Base-by-base conservation (phyloP, 2,888 invertebrate species). In the Drosophila basisetae region DNA sequence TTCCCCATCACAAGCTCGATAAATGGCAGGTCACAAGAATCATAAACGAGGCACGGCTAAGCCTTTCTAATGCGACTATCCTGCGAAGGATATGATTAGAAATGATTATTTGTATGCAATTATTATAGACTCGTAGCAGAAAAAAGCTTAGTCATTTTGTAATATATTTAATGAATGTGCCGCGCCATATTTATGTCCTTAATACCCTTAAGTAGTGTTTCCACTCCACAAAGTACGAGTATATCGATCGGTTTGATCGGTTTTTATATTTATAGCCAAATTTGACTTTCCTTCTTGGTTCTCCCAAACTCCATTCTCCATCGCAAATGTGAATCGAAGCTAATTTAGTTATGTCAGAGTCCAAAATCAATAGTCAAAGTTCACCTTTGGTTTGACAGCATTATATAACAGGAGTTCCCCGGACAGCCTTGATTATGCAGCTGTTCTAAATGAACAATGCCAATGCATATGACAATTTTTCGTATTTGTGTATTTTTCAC, bases 401-500 rank as follows among this genome's bases (percentile, higher is more conserved):
- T 47, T 35, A 47, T 28, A 25, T 50, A 60, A 58, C 4, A 37
- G n/a, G 4, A 25, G 22, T 37, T 47, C 4, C 1, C 22, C 39
- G 33, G 30, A 43, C 31, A 54, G 18, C 25, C 9, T 39, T 63
- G 49, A 73, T 68, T 18, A 39, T 63, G 70, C 78, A 80, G 78
- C 75, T 78, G 81, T 62, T 43, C 55, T 30, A 4, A 62, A 50
- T 58, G 11, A 55, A n/a, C 55, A 28, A 55, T 50, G 39, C 22
- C 41, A 73, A 41, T 53, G 62, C n/a, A 71, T 31, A 41, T 69
- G 63, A 54, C 58, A 53, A 11, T 33, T 43, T 72, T 65, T 70
- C 25, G 30, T 31, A 31, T 31, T 31, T 31, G 61, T 76, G 53
- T 71, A 13, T 60, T 71, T 64, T 77, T 66, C 68, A 75, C 69